Evolutionary conservation across 2,888 invertebrate species (phyloP), one percentile per base, ranked within the genome.

Genomic region (Pyralis farinalis): DNA sequence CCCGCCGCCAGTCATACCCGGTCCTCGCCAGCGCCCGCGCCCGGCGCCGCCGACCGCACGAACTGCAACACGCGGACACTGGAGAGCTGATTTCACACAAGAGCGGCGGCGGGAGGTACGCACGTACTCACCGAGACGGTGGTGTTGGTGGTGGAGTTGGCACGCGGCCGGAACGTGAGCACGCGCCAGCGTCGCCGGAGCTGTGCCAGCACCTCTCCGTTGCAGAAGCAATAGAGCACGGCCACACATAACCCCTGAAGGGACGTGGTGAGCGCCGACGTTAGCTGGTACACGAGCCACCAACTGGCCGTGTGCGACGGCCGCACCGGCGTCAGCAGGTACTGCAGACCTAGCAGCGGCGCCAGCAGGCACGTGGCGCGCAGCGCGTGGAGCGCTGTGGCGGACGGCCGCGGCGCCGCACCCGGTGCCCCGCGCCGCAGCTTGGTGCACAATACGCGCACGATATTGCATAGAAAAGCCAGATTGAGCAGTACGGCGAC

Each of bases 201-300:
- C 82, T 96, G 96, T 48, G 95, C 94, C 61, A 95, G 93, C 82
- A 98, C 98, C 93, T 98, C 98, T 53, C 97, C 97, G 74, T 98
- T 98, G 90, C 95, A 96, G 91, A 98, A 98, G 77, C 97, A 97
- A 86, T 96, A 97, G 37, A 98, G 92, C 48, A 96, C 93, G 27
- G 98, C 96, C 39, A 98, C 97, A 76, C 96, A 96, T 44, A 97
- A 92, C 46, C 98, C 98, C 95, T 98, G 93, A 80, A 97, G 95
- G 43, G 97, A 97, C 44, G 96, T 94, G 35, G 95, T 94, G 61
- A 97, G 91, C 51, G 97, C 97, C 12, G 96, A 94, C 52, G 95
- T 91, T 69, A 96, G 92, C 81, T 96, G 96, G 88, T 97, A 97
- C 53, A 92, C 90, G 51, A 92, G 91, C 81, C 94, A 94, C 93